phyloP scores from a whole-genome alignment of 2,888 invertebrate genomes.

The Tipula helvola region DNA sequence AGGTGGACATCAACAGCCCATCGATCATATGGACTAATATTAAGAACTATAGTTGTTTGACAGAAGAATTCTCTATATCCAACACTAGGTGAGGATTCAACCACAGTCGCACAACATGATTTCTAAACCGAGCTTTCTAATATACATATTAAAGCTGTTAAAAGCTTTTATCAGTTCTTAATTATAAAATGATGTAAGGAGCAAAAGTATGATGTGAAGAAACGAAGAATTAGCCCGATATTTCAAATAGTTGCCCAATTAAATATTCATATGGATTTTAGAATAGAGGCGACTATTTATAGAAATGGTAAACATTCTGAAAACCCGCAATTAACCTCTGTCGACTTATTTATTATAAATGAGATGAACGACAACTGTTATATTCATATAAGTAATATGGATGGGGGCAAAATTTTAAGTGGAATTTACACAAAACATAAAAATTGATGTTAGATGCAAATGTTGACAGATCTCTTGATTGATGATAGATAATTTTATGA shows the following conservation, averaged over 20 bases:
- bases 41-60: too few species aligned
- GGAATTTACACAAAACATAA: background rate
- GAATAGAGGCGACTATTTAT: background rate
- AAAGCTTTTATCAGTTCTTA: too few species aligned
- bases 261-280: background rate
- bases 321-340: background rate
- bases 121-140: too few species aligned
- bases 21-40: too few species aligned
- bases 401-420: background rate
- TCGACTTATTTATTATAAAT: background rate
- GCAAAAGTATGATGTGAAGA: too few species aligned
- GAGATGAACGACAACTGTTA: background rate
- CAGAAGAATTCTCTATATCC: too few species aligned
- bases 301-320: background rate
- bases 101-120: too few species aligned
- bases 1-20: too few species aligned
- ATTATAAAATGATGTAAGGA: too few species aligned
- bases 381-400: background rate
- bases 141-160: too few species aligned
- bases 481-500: background rate
- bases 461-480: background rate
- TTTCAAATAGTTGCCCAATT: background rate
- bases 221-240: too few species aligned
- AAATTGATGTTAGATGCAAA: background rate
- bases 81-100: too few species aligned